These are phyloP conservation scores for Anoncus sp. DNA, from an alignment of 2,888 invertebrate genomes.

Conservation along the genomic window DNA sequence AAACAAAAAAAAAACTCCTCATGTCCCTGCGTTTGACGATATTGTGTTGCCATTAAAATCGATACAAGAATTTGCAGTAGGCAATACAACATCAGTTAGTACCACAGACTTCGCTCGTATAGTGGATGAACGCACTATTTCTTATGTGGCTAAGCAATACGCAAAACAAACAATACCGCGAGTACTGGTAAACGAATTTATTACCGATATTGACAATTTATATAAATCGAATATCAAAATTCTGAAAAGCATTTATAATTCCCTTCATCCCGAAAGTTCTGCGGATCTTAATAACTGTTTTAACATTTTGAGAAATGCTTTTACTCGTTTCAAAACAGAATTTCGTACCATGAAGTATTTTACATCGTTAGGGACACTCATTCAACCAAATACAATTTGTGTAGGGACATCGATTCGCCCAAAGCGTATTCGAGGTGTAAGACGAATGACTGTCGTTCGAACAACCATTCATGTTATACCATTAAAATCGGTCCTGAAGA, in stretches of 20 bases:
- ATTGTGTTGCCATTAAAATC: constrained; percentile 1
- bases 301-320: constrained; percentile 31
- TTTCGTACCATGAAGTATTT: constrained; percentile 53
- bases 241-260: constrained; percentile 13
- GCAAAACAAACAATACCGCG: constrained; percentile 16
- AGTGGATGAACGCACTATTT: constrained; percentile 17
- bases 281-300: constrained; percentile 8
- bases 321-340: constrained; percentile 47
- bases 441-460: constrained; percentile 13
- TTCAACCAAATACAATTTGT: constrained; percentile 3
- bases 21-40: not conserved
- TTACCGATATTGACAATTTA: constrained; percentile 19
- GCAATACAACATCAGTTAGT: constrained; percentile 2
- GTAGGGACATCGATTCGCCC: constrained; percentile 8
- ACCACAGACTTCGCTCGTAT: constrained; percentile 20
- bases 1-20: constrained; percentile 11
- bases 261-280: constrained; percentile 17
- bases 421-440: constrained; percentile 18
- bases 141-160: constrained; percentile 27
- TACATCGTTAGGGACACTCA: constrained; percentile 24
- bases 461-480: constrained; percentile 30
- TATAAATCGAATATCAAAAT: constrained; percentile 12
- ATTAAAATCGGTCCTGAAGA: constrained; percentile 20
- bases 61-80: constrained; percentile 8
- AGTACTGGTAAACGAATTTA: constrained; percentile 1